Percentiles rank a stretch among this genome's conserved stretches.
phyloP scores from a whole-genome alignment of 2,888 invertebrate species.

The Chrysolina haemoptera region DNA sequence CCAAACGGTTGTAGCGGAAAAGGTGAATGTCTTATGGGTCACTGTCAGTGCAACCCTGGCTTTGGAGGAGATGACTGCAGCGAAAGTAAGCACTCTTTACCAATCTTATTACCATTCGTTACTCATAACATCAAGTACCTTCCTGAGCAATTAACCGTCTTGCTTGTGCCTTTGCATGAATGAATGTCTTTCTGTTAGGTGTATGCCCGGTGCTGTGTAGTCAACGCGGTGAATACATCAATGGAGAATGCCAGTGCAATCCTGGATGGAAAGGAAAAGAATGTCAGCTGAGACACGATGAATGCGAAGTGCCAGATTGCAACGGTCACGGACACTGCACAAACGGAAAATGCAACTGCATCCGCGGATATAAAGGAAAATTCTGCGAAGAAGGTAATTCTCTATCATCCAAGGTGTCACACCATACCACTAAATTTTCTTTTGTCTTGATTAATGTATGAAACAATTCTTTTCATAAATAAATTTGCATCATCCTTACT shows the following conservation, averaged over 20 bases:
- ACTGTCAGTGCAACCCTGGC: conserved; percentile 96
- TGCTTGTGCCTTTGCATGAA: conserved; percentile 53
- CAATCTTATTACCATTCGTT: background rate
- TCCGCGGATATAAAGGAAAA: conserved; percentile 94
- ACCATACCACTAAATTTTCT: background rate
- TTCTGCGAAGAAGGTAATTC: conserved; percentile 89
- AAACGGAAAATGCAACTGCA: conserved; percentile 95
- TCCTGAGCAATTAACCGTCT: conserved; percentile 24
- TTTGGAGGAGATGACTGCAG: conserved; percentile 97
- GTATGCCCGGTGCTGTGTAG: conserved; percentile 97
- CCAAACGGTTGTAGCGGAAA: conserved; percentile 97
- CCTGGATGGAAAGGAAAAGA: conserved; percentile 99
- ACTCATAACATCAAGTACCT: conserved; percentile 2
- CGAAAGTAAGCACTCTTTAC: conserved; percentile 83
- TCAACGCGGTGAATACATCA: conserved; percentile 96
- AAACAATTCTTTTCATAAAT: background rate
- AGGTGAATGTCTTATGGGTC: conserved; percentile 95
- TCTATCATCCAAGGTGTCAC: background rate
- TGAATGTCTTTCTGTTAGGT: conserved; percentile 72
- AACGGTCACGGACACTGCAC: conserved; percentile 97
- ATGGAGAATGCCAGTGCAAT: conserved; percentile 97
- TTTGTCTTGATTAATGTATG: background rate
- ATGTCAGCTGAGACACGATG: conserved; percentile 94
- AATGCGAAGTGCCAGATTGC: conserved; percentile 97
- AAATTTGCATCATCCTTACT: background rate